Base-by-base conservation (phyloP, 2,888 invertebrate genomes). In the Drosophila ustulata region DNA sequence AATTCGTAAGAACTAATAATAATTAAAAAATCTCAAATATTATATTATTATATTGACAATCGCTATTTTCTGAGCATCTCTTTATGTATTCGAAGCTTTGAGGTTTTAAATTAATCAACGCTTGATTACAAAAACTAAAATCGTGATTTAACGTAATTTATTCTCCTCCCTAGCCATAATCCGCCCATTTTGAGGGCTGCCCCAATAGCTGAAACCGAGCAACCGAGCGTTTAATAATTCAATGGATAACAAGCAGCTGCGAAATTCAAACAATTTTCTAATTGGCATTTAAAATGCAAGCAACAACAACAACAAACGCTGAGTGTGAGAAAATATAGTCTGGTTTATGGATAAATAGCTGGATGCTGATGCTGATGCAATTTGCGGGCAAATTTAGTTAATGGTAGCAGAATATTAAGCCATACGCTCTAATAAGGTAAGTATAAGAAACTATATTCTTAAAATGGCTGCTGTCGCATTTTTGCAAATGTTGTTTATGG, bases 401-500 rank as follows among this genome's bases (percentile, higher is more conserved):
- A 62, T 64, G 57, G 18, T 2, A 11, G 25, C 3, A 28, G 9
- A 49, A 41, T 47, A 47, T 64, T 23, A 28, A 45, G 45, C 51
- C 46, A 57, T 67, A 32, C 52, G 25, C 46, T 52, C 4, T 64
- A 66, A 55, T 62, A 50, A 59, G 46, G 23, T 50, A 69, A 61
- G 51, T 58, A 56, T 32, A 56, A 49, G 39, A 61, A 65, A 67
- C 51, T 57, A 8, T 25, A 52, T 18, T 57, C 34, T 37, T 37
- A 53, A 61, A 65, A 66, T 76, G 68, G 46, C 11, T 56, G 8
- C 13, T 56, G 39, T 51, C 47, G 65, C 63, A 37, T 47, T 61
- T 75, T 65, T 28, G 70, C 62, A 70, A 85, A 50, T 78, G 62
- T 63, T 63, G 70, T 80, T 80, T 76, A 71, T 70, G 50, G 69